Evolutionary conservation across 1,140 invertebrate genomes (phyloP).

Genomic region (Zaprionus gabonicus): DNA sequence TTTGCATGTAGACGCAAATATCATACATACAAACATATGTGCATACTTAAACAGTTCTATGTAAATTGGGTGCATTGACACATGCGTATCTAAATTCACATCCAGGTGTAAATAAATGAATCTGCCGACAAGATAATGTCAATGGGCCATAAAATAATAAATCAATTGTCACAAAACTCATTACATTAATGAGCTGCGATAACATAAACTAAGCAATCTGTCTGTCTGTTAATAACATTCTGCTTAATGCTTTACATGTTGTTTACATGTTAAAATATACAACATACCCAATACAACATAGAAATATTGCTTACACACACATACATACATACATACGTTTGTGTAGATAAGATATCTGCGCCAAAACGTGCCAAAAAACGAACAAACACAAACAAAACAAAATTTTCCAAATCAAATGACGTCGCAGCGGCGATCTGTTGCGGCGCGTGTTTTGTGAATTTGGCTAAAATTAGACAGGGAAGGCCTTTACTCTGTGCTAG

Average conservation of each 20-base stretch:
- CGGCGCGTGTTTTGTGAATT: constrained; percentile 28
- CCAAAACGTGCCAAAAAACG: constrained; percentile 4
- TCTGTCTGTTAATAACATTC: neutral
- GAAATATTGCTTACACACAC: neutral
- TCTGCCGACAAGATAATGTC: neutral
- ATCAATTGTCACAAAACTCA: neutral
- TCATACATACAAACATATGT: neutral
- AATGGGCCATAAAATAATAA: neutral
- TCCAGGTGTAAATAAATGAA: constrained; percentile 1
- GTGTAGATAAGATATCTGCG: constrained; percentile 22
- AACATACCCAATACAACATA: neutral
- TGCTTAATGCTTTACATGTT: constrained; percentile 2
- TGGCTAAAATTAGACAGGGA: constrained; percentile 38
- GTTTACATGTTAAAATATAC: constrained; percentile 6
- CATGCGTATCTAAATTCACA: neutral
- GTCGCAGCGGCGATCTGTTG: constrained; percentile 22
- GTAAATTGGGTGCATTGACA: constrained; percentile 3
- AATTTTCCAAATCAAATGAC: constrained; percentile 28
- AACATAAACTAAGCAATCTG: neutral
- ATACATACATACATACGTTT: constrained; percentile 1
- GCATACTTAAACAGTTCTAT: neutral
- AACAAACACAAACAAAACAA: constrained; percentile 17
- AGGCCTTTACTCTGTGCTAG: constrained; percentile 9
- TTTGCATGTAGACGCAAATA: neutral
- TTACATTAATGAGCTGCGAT: neutral